Conservation (phyloP, 2,888 invertebrate species). For the Schrankia costaestrigalis region DNA sequence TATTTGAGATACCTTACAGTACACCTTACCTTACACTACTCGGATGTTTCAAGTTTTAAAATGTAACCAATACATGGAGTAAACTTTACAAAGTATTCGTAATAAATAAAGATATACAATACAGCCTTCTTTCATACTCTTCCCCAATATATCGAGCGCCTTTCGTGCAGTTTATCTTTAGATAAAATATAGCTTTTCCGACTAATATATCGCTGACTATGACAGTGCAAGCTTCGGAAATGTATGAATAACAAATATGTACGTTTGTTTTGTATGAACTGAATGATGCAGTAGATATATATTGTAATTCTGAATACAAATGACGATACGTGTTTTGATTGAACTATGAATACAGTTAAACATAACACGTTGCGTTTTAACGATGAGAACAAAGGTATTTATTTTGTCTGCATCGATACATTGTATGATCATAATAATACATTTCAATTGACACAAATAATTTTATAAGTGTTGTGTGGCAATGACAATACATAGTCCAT, state of each 20-base stretch:
- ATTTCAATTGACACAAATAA: too few species aligned
- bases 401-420: too few species aligned
- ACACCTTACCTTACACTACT: too few species aligned
- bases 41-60: neutral
- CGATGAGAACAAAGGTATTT: too few species aligned
- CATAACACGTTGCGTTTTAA: too few species aligned
- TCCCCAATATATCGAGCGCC: constrained; percentile 15
- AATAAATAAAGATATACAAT: constrained; percentile 4
- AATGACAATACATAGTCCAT: too few species aligned
- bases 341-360: too few species aligned
- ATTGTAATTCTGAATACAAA: too few species aligned
- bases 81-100: neutral
- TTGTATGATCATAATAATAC: too few species aligned
- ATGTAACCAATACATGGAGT: neutral
- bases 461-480: too few species aligned
- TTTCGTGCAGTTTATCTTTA: constrained; percentile 22
- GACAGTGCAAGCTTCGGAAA: constrained; percentile 27
- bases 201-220: constrained; percentile 17
- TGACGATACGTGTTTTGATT: too few species aligned
- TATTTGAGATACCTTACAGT: too few species aligned
- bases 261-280: neutral
- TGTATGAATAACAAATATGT: constrained; percentile 39
- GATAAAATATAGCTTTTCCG: constrained; percentile 19
- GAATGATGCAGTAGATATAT: neutral
- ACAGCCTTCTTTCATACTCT: constrained; percentile 1